Evolutionary conservation across 1,140 invertebrate species (phyloP), one percentile per base, ranked within the genome.

Genomic region (Wasmannia auropunctata): DNA sequence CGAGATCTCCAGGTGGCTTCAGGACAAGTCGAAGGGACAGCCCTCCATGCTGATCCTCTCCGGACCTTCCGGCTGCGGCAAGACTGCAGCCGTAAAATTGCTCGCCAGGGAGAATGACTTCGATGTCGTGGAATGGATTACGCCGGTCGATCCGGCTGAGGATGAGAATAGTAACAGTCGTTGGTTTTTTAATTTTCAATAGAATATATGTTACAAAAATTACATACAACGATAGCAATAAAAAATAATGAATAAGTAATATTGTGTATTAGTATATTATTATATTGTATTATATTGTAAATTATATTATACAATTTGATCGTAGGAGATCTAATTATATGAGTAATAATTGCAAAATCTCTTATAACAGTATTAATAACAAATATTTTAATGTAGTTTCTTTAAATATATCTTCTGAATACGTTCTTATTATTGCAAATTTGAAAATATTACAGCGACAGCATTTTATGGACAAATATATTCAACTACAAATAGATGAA

Each of bases 61-160:
- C 8, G 97, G 97, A 2, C 97, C 97, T 22, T 96, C 97, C 0
- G 97, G 97, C 1, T 96, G 96, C 92, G 97, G 97, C 0, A 98
- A 98, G 95, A 97, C 97, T 4, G 93, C 95, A 1, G 96, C 96
- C 3, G 58, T 97, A 25, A 95, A 95, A 67, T 93, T 96, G 2
- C 75, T 97, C 11, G 96, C 97, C 56, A 94, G 96, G 67, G 96
- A 96, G 87, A 92, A 96, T 77, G 94, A 94, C 74, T 96, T 96
- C 79, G 94, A 96, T 87, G 81, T 97, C 51, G 94, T 96, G 31
- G 97, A 98, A 93, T 98, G 97, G 97, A 96, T 97, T 28, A 97
- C 97, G 86, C 97, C 97, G 3, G 80, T 97, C 1, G 97, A 97
- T 94, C 94, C 94, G 86, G 91, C 91, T 54, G 91, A 94, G 67